These are phyloP conservation scores for Psittacula echo DNA, from an alignment of 2,797 vertebrate species.

Conservation along the genomic window DNA sequence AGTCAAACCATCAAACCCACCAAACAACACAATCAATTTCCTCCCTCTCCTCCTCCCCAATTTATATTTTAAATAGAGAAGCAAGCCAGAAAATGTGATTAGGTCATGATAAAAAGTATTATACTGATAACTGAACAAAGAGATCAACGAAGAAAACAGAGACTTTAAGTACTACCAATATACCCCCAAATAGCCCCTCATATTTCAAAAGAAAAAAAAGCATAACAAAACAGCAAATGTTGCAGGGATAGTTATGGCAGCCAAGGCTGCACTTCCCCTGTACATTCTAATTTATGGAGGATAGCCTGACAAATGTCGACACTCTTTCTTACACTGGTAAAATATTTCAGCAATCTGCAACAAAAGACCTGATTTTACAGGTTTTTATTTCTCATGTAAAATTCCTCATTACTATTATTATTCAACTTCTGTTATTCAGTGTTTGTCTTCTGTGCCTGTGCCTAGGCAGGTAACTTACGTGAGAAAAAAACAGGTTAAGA, in stretches of 20 bases:
- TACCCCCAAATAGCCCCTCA: not conserved
- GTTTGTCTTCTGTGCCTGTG: constrained; percentile 8
- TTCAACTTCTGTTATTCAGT: constrained; percentile 39
- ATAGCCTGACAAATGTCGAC: constrained; percentile 38
- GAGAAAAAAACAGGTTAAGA: constrained; percentile 43
- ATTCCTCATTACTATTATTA: constrained; percentile 47
- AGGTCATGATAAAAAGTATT: not conserved
- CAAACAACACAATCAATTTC: not conserved
- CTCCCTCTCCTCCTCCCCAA: fast-evolving
- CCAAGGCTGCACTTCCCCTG: not conserved
- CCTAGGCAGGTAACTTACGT: constrained; percentile 36
- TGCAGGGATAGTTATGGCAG: not conserved
- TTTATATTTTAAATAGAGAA: not conserved
- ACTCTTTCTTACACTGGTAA: not conserved
- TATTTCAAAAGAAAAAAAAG: not conserved
- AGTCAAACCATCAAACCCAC: not conserved
- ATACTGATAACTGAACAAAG: not conserved
- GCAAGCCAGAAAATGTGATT: not conserved
- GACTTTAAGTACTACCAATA: not conserved
- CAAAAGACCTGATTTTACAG: constrained; percentile 45
- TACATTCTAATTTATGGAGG: constrained; percentile 24
- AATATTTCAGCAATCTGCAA: constrained; percentile 39
- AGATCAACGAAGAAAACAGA: not conserved
- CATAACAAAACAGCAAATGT: not conserved
- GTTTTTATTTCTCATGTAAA: constrained; percentile 55